Conservation (phyloP, 2,888 invertebrate species). For the Beris morrisii region DNA sequence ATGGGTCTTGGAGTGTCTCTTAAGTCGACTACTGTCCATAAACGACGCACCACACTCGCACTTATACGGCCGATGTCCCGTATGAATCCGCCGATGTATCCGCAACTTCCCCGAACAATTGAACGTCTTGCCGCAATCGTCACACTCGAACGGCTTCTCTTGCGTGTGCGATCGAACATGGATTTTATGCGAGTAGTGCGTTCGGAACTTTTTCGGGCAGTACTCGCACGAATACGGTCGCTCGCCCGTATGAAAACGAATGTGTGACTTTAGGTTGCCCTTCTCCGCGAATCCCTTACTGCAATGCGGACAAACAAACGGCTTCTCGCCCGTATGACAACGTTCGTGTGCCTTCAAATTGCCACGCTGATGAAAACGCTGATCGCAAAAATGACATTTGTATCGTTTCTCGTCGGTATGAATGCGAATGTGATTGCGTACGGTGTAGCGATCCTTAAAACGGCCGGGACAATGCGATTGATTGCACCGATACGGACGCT, state of each 20-base stretch:
- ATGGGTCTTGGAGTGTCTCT: constrained; percentile 38
- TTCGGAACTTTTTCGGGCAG: constrained; percentile 37
- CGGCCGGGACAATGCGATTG: constrained; percentile 31
- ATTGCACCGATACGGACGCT: constrained; percentile 38
- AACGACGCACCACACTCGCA: constrained; percentile 37
- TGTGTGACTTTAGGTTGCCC: constrained; percentile 38
- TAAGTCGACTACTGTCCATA: constrained; percentile 37
- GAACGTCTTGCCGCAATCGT: constrained; percentile 38
- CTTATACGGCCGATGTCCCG: constrained; percentile 37
- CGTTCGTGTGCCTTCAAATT: constrained; percentile 39
- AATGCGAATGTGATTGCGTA: constrained; percentile 35
- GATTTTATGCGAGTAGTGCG: constrained; percentile 39
- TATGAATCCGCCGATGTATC: constrained; percentile 38
- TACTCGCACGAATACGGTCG: constrained; percentile 36
- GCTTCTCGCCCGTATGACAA: constrained; percentile 39
- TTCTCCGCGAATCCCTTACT: constrained; percentile 38
- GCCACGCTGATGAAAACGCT: constrained; percentile 37
- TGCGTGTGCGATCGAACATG: constrained; percentile 38
- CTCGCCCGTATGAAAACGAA: constrained; percentile 39
- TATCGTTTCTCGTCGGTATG: constrained; percentile 36
- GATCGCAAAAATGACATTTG: constrained; percentile 38
- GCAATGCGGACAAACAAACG: constrained; percentile 38
- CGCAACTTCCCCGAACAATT: constrained; percentile 37
- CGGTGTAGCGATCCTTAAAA: constrained; percentile 38
- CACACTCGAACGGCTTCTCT: constrained; percentile 38